Base-by-base conservation (phyloP, 2,113 vertebrate genomes). In the Ophthalmolycus amberensis region DNA sequence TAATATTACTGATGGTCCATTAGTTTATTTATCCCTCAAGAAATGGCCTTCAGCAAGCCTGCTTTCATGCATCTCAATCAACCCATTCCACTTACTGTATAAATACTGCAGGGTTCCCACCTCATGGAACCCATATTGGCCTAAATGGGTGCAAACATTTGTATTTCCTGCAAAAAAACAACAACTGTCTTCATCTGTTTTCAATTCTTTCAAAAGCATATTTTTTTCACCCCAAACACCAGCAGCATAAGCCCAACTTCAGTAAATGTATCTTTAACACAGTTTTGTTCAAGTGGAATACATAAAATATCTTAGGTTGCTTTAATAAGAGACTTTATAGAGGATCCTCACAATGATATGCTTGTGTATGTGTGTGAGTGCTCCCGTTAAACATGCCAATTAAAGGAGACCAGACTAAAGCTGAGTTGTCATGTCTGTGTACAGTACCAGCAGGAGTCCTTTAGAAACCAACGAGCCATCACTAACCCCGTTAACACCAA, bases 401-500 rank as follows among this genome's bases (percentile, higher is more conserved):
- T 91, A 91, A 73, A 78, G 44, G n/a, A 63, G 80, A 62, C 37
- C 79, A 77, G 86, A 86, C 80, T 89, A 85, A 90, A 91, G 92
- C 82, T 1, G 83, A 81, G 85, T 80, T 69, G 91, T 92, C 91
- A 85, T 92, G 93, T 94, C 91, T 90, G 90, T 89, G 94, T 97
- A 97, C 97, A 96, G 96, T 97, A 96, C 87, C 92, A 95, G 95
- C 95, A 89, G 91, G 95, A 94, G 95, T 94, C 95, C 95, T 97
- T 98, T 97, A 86, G 95, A 95, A 95, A 95, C 94, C 96, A 97
- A 91, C 95, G 95, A 96, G 94, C 96, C 97, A 94, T 96, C 96
- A 98, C 97, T 98, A 98, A 99, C 95, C 95, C 95, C 94, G 96
- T 96, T 99, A 98, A 97, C 96, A 96, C 95, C 94, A 95, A 90